Evolutionary conservation across 1,140 invertebrate species (phyloP).

Genomic region (Frieseomelitta varia): DNA sequence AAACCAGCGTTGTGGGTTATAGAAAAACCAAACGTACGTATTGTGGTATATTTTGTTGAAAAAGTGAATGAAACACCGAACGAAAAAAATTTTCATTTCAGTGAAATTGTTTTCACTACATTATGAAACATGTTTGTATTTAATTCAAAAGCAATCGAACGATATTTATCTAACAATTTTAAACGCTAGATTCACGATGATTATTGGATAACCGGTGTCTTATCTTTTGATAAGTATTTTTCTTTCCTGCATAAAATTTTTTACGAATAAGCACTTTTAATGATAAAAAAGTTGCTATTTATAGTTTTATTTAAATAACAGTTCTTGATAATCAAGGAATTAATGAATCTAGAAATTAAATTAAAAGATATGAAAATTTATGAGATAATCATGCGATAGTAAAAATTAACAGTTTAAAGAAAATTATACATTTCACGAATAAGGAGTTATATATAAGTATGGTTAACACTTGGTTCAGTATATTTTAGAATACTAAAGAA

Average conservation of each 20-base stretch:
- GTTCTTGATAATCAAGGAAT: not conserved
- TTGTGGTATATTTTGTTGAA: not conserved
- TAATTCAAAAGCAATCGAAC: not conserved
- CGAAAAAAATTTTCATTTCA: not conserved
- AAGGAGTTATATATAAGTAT: too few relatives aligned
- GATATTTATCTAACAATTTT: not conserved
- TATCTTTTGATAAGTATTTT: not conserved
- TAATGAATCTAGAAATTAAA: not conserved
- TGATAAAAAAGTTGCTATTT: not conserved
- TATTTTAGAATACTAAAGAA: too few relatives aligned
- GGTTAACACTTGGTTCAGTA: too few relatives aligned
- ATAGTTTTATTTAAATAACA: too few relatives aligned
- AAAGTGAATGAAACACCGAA: not conserved
- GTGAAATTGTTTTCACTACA: too few relatives aligned
- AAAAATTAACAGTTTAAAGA: too few relatives aligned
- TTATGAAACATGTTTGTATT: not conserved
- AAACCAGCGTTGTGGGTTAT: not conserved
- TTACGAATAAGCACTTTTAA: not conserved
- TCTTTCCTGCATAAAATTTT: not conserved
- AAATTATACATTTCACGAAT: too few relatives aligned
- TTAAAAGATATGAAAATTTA: not conserved
- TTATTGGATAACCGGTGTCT: not conserved
- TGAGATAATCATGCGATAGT: too few relatives aligned
- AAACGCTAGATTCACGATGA: not conserved
- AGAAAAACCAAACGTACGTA: not conserved